Conservation (phyloP, 1,140 invertebrate genomes). For the Yoshiicerus persimilis region DNA sequence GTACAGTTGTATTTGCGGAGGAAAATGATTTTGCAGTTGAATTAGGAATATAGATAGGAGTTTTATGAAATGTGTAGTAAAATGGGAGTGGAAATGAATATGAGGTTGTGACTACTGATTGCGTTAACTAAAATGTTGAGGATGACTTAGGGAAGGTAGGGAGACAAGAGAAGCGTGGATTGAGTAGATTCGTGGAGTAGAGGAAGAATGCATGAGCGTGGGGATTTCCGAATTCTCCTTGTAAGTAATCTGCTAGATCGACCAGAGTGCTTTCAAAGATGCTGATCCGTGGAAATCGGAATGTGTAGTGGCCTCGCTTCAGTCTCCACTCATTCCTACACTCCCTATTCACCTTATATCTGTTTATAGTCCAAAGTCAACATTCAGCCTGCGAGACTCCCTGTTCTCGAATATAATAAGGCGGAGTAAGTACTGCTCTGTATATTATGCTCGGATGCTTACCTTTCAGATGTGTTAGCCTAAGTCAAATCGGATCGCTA, state of each 20-base stretch:
- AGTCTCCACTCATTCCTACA: not conserved
- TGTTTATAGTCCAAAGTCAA: not conserved
- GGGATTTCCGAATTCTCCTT: conserved; percentile 24
- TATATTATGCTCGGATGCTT: not conserved
- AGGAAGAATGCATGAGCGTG: conserved; percentile 1
- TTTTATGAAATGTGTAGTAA: not conserved
- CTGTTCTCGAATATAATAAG: not conserved
- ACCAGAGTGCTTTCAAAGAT: conserved; percentile 30
- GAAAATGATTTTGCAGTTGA: not conserved
- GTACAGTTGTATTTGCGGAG: no score
- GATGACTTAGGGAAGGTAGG: not conserved
- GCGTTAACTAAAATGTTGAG: not conserved
- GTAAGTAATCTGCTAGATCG: conserved; percentile 28
- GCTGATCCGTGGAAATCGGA: conserved; percentile 34
- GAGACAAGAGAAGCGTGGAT: not conserved
- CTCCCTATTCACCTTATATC: not conserved
- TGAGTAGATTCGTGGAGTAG: not conserved
- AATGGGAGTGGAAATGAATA: not conserved
- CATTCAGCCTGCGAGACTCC: no score
- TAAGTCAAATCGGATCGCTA: not conserved
- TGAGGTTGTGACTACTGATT: not conserved
- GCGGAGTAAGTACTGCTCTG: not conserved
- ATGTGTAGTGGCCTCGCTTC: not conserved
- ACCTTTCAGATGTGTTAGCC: not conserved
- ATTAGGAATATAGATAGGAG: not conserved